A percentile compares a stretch with the other conserved stretches of the same genome.
Conservation (phyloP, 2,113 vertebrate genomes). For the Argyrosomus japonicus region DNA sequence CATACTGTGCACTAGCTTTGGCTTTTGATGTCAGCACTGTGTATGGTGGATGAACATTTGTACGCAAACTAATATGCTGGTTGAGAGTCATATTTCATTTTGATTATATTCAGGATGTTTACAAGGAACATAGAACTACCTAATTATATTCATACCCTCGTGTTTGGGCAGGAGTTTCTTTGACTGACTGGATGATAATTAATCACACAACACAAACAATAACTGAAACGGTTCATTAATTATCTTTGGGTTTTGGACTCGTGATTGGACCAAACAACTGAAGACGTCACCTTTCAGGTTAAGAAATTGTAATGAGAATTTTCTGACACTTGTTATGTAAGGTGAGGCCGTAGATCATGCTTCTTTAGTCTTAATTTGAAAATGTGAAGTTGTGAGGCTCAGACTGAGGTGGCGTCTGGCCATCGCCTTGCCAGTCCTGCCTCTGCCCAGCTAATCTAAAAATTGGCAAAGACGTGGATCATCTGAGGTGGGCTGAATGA, state of each 20-base stretch:
- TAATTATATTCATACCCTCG: not conserved
- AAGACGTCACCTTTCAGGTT: not conserved
- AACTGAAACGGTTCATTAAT: not conserved
- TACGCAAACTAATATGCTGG: not conserved
- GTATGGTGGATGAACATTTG: conserved; percentile 17
- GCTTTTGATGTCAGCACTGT: not conserved
- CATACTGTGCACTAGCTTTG: not conserved
- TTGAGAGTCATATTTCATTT: not conserved
- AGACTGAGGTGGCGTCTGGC: too few species aligned
- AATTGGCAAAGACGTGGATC: too few species aligned
- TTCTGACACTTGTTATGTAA: not conserved
- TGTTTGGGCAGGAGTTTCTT: not conserved
- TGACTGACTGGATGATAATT: not conserved
- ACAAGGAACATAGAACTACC: not conserved
- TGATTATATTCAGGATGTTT: conserved; percentile 25
- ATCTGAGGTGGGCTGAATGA: too few species aligned
- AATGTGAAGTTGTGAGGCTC: too few species aligned
- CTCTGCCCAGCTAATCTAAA: too few species aligned
- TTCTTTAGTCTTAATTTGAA: too few species aligned
- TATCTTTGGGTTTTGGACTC: not conserved
- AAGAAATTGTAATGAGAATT: not conserved
- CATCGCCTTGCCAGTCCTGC: too few species aligned
- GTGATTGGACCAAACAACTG: conserved; percentile 4
- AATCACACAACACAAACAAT: too few species aligned
- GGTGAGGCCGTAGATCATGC: not conserved